Conservation (phyloP, 2,888 invertebrate genomes). For the Xestia ashworthii region DNA sequence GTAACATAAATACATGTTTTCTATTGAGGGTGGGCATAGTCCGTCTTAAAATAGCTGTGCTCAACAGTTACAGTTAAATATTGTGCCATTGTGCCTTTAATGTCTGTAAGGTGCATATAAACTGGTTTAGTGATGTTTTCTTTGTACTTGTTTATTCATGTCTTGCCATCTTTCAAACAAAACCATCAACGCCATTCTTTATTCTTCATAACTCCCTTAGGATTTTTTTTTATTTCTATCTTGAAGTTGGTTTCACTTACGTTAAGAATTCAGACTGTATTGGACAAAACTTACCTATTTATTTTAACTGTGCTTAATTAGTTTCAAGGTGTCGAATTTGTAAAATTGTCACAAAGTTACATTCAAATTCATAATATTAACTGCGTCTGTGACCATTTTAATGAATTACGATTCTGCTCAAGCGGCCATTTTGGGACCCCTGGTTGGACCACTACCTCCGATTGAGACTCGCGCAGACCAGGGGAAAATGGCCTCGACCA, state of each 20-base stretch:
- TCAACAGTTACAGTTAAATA: conserved; percentile 47
- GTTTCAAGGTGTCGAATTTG: not conserved
- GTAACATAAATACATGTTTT: conserved; percentile 63
- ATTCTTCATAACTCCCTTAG: not conserved
- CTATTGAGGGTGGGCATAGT: conserved; percentile 58
- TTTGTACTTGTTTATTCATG: conserved; percentile 12
- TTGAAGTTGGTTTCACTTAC: not conserved
- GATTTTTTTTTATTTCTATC: not conserved
- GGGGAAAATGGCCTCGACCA: not conserved
- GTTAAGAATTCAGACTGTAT: not conserved
- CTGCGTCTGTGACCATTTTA: no score
- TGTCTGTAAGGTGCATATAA: conserved; percentile 32
- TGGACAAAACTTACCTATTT: not conserved
- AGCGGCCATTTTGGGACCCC: no score
- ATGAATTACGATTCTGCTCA: no score
- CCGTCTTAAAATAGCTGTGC: conserved; percentile 48
- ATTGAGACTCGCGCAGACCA: not conserved
- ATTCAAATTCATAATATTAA: no score
- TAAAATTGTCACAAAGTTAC: no score
- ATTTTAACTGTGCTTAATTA: not conserved
- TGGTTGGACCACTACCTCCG: not conserved
- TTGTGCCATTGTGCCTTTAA: conserved; percentile 49
- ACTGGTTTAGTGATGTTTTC: conserved; percentile 40
- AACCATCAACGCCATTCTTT: not conserved
- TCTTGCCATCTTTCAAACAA: not conserved